Base-by-base conservation (phyloP, 2,797 vertebrate species). In the Furcifer pardalis region DNA sequence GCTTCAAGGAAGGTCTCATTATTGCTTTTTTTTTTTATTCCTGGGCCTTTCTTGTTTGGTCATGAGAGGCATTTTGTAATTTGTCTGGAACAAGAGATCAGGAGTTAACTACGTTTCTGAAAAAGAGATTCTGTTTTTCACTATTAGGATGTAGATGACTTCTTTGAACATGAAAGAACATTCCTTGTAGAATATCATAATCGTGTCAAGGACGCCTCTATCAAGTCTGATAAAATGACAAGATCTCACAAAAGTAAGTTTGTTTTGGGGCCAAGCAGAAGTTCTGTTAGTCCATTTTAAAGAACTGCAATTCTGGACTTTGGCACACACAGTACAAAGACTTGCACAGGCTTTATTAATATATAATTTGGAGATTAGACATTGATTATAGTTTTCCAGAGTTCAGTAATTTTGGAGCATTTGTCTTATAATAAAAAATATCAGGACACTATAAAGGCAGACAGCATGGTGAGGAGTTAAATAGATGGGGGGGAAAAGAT, bases 101-200 rank as follows among this genome's bases (percentile, higher is more conserved):
- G 15, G 42, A 19, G 25, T 15, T 66, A 75, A 81, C 12, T 69
- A 30, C 30, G 60, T 68, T 49, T 37, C 62, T 76, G 72, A 37
- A 59, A 88, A 92, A 90, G 83, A 30, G 6, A 83, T 73, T 0
- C 35, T 12, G 77, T n/a, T 90, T 91, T 81, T 25, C 3, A 84
- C 44, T 89, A 21, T 44, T 87, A 99, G 98, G 98, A 99, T 83
- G 98, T 99, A 87, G 98, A 99, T 88, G 98, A 99, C 93, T 99
- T 99, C 96, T 99, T 99, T 89, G 98, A 99, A 90, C 98, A 99
- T 27, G 98, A 99, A 95, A 98, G 99, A 95, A 99, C 98, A 49
- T 99, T 99, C 92, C 97, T 99, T 94, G 95, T 99, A 92, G 98
- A 99, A 89, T 99, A 99, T 93, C 98, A 99, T 96, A 99, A 98